Base-by-base conservation (phyloP, 2,113 vertebrate genomes). In the Acanthisitta chloris region DNA sequence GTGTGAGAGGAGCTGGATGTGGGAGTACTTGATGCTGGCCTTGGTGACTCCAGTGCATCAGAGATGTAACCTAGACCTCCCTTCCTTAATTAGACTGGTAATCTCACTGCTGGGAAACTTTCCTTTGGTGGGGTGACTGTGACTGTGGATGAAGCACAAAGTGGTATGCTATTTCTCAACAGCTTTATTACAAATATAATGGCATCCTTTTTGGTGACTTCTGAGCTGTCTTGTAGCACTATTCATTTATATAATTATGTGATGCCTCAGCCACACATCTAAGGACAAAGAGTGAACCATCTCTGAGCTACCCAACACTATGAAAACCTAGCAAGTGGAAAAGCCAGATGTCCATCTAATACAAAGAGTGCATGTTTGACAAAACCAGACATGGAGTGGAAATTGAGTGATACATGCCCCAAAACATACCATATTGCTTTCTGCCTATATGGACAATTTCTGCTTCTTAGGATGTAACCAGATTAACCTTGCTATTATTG, bases 401-500 rank as follows among this genome's bases (percentile, higher is more conserved):
- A 89, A 62, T 54, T n/a, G 62, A 70, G 33, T 62, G 84, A 54
- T 17, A 6, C 58, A 17, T 73, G 54, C 62, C 62, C 81, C 40
- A 4, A 46, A 78, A 55, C n/a, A 42, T 38, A 46, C 29, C 2
- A 1, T 23, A 36, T 69, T 79, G 52, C 67, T 88, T 94, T 91
- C 90, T 94, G 79, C 76, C 74, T 88, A 3, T 80, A 81, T 64
- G 55, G 62, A 48, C 74, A 70, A 34, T 82, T 94, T 54, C 67
- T 90, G 20, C 62, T 73, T 55, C 33, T 86, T 70, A 88, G 74
- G 49, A 43, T 66, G 71, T 90, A 86, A 88, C 38, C 64, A 90
- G 79, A 86, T 88, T 86, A 92, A 86, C 93, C 74, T 96, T 76
- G 74, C 52, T 93, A 42, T 95, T 92, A 31, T 54, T 92, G 78